These are phyloP conservation scores for Philhelius pedissequus DNA, from an alignment of 2,888 invertebrate genomes.

Conservation along the genomic window DNA sequence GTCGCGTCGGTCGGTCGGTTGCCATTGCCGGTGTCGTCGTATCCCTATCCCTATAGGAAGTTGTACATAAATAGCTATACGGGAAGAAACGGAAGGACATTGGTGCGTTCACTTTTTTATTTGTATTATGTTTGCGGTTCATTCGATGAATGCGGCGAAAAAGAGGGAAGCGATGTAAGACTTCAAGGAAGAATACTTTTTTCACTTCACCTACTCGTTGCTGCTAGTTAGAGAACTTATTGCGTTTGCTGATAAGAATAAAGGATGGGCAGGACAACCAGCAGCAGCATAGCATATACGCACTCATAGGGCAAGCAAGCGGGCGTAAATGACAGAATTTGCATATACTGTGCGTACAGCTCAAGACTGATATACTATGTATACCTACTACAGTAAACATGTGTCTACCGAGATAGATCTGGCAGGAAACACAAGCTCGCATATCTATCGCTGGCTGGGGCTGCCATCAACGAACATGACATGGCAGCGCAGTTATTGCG, in stretches of 20 bases:
- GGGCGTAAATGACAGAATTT: constrained; percentile 52
- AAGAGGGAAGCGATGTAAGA: neutral
- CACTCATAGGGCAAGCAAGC: constrained; percentile 12
- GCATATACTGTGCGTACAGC: constrained; percentile 56
- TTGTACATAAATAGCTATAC: no score
- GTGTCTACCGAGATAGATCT: constrained; percentile 61
- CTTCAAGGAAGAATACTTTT: constrained; percentile 5
- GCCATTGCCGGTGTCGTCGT: no score
- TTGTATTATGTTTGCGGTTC: neutral
- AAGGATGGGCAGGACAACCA: constrained; percentile 18
- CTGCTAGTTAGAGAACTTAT: constrained; percentile 53
- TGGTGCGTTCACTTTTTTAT: constrained; percentile 37
- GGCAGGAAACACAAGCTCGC: constrained; percentile 46
- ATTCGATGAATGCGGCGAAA: no score
- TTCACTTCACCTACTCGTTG: constrained; percentile 7
- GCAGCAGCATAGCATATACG: neutral
- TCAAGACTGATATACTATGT: constrained; percentile 46
- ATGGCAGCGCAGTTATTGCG: constrained; percentile 66
- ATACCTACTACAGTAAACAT: constrained; percentile 30
- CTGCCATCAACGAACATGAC: constrained; percentile 61
- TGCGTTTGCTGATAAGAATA: constrained; percentile 30
- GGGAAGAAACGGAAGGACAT: constrained; percentile 61
- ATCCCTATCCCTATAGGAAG: no score
- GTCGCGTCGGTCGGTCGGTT: no score
- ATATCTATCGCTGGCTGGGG: constrained; percentile 46